Conservation (phyloP, 2,113 vertebrate species). For the Scophthalmus maximus region DNA sequence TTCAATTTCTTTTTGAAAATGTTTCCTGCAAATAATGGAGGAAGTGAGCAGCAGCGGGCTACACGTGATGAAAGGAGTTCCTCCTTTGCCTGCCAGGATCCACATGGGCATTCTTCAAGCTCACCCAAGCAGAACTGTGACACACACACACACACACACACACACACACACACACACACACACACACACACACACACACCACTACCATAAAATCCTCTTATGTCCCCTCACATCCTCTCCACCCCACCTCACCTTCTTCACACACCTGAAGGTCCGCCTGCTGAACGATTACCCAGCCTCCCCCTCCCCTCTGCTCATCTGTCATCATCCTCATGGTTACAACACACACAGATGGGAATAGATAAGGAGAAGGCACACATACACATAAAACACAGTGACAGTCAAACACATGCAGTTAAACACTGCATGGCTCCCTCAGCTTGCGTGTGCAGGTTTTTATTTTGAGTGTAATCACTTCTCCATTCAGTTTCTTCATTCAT, state of each 20-base stretch:
- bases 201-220: constrained; percentile 55
- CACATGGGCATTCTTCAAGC: constrained; percentile 82
- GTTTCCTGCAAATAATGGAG: constrained; percentile 64
- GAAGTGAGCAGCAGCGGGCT: constrained; percentile 46
- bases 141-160: constrained; percentile 28
- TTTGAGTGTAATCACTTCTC: constrained; percentile 28
- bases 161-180: constrained; percentile 31
- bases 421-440: constrained; percentile 43
- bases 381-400: constrained; percentile 52
- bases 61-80: constrained; percentile 77
- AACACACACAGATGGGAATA: constrained; percentile 46
- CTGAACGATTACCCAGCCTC: constrained; percentile 37
- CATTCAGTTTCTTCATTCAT: constrained; percentile 15
- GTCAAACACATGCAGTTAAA: constrained; percentile 51
- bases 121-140: constrained; percentile 81
- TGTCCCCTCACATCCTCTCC: constrained; percentile 31
- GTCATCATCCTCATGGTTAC: constrained; percentile 73
- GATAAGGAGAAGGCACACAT: constrained; percentile 62
- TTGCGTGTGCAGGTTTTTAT: constrained; percentile 50
- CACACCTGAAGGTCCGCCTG: constrained; percentile 77
- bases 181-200: constrained; percentile 32
- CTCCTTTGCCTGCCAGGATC: constrained; percentile 70
- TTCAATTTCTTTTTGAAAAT: constrained; percentile 55
- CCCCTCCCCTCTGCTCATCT: constrained; percentile 38
- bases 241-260: constrained; percentile 60